Percentiles rank a stretch among this genome's conserved stretches.
These are phyloP conservation scores for Tichodroma muraria DNA, from an alignment of 2,113 vertebrate genomes.

Conservation along the genomic window DNA sequence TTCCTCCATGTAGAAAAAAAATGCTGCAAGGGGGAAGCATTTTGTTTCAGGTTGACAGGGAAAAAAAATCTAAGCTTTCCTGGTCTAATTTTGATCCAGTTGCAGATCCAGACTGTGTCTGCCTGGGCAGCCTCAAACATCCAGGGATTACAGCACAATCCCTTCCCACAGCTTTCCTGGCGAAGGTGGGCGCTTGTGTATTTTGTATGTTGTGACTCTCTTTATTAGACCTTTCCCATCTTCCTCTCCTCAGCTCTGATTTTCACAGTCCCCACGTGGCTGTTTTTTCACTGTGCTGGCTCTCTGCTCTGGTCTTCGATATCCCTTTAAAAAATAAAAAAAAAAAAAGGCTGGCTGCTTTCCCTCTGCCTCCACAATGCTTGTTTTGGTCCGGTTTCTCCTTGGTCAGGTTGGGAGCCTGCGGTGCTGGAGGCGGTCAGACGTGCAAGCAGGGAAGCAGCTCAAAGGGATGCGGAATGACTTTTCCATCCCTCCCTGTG, in stretches of 20 bases:
- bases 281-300: background rate
- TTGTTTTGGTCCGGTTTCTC: conserved; percentile 19
- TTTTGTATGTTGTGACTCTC: background rate
- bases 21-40: background rate
- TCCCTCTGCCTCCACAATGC: conserved; percentile 3
- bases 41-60: background rate
- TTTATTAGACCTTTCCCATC: conserved; percentile 25
- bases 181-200: background rate
- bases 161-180: background rate
- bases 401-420: background rate
- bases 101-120: background rate
- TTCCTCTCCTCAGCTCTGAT: conserved; percentile 2
- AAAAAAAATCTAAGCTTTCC: background rate
- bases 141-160: background rate
- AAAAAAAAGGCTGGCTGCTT: background rate
- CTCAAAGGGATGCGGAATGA: conserved; percentile 1
- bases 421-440: background rate
- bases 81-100: background rate
- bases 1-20: background rate
- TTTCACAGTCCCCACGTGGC: background rate
- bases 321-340: background rate
- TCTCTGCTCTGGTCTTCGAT: background rate
- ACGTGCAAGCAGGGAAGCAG: background rate
- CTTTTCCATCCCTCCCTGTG: conserved; percentile 37
- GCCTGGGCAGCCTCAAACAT: background rate